Evolutionary conservation across 2,888 invertebrate genomes (phyloP).

Genomic region (Nematopogon swammerdamellus): DNA sequence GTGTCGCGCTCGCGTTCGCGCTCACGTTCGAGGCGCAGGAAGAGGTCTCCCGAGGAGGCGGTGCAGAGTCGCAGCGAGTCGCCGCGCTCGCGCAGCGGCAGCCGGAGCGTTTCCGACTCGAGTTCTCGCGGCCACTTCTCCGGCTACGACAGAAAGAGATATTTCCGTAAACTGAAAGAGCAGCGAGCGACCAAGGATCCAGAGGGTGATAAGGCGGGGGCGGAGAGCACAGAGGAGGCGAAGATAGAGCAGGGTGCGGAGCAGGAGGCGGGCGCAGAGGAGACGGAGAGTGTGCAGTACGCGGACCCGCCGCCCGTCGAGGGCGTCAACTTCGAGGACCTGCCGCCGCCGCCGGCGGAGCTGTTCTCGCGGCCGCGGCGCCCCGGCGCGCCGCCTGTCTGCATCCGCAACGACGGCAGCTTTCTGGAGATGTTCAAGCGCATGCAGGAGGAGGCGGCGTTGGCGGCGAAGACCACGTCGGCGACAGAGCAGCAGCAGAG

Average conservation of each 20-base stretch:
- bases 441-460: slow-evolving; percentile 68
- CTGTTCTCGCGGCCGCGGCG: slow-evolving; percentile 20
- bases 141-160: slow-evolving; percentile 42
- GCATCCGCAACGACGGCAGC: slow-evolving; percentile 86
- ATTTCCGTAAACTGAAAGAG: slow-evolving; percentile 14
- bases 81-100: slow-evolving; percentile 19
- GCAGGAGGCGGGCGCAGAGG: slow-evolving; percentile 39
- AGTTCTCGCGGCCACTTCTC: slow-evolving; percentile 46
- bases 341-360: slow-evolving; percentile 26
- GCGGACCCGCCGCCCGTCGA: slow-evolving; percentile 45
- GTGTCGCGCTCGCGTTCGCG: slow-evolving; percentile 1
- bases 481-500: slow-evolving; percentile 16
- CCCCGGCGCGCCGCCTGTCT: slow-evolving; percentile 45
- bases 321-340: slow-evolving; percentile 43
- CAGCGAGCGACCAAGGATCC: neutral
- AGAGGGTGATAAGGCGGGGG: slow-evolving; percentile 14
- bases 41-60: slow-evolving; percentile 16
- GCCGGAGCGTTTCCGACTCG: slow-evolving; percentile 32
- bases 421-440: slow-evolving; percentile 91
- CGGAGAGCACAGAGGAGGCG: slow-evolving; percentile 30
- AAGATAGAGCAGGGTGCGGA: slow-evolving; percentile 22
- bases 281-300: slow-evolving; percentile 35
- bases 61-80: slow-evolving; percentile 21
- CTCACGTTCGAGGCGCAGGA: slow-evolving; percentile 5
- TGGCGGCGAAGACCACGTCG: slow-evolving; percentile 28